These are phyloP conservation scores for Aramus guarauna DNA, from an alignment of 2,113 vertebrate genomes.

Conservation along the genomic window DNA sequence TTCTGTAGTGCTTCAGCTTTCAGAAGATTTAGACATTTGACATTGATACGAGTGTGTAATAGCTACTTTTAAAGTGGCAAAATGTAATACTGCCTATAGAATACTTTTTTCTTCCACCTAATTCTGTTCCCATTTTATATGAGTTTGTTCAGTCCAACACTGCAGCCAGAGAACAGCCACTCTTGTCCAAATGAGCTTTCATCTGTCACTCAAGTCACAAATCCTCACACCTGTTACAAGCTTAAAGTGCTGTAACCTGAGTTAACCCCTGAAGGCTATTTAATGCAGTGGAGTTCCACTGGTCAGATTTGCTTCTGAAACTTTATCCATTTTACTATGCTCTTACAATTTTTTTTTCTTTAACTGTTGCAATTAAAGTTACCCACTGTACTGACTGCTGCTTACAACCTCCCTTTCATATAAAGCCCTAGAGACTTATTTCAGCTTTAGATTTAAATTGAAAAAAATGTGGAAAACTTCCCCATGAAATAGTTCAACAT, in stretches of 20 bases:
- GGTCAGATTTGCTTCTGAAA: neutral
- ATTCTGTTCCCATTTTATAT: neutral
- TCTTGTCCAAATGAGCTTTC: neutral
- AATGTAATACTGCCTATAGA: neutral
- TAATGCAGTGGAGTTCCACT: neutral
- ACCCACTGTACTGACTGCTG: neutral
- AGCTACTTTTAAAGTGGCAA: constrained; percentile 18
- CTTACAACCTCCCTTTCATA: neutral
- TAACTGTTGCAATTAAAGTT: neutral
- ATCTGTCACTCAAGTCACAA: neutral
- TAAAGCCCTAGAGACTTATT: neutral
- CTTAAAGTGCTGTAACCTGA: constrained; percentile 5
- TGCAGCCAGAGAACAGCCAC: neutral
- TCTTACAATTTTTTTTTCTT: neutral
- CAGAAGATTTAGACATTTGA: constrained; percentile 21
- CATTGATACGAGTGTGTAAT: constrained; percentile 18
- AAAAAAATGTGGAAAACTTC: neutral
- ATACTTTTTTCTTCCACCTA: neutral
- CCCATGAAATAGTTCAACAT: neutral
- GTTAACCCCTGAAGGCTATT: neutral
- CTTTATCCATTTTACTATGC: neutral
- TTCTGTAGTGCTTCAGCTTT: constrained; percentile 8
- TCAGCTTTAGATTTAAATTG: neutral
- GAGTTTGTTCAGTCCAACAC: neutral
- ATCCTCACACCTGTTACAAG: constrained; percentile 7